Percentiles rank a stretch among this genome's conserved stretches.
Conservation (phyloP, 2,888 invertebrate species). For the Eubasilissa splendida region DNA sequence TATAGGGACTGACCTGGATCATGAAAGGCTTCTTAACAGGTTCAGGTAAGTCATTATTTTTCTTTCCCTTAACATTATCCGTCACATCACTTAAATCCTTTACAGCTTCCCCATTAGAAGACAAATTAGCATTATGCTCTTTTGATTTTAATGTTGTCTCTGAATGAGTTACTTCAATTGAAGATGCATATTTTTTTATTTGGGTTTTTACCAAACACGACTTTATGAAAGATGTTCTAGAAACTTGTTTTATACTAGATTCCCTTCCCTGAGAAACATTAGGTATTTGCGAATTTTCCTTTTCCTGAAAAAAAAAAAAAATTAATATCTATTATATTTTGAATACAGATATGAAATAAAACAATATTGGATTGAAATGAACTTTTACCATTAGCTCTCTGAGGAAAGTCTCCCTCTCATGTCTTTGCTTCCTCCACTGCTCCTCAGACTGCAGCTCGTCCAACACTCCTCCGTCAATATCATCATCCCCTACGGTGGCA, state of each 20-base stretch:
- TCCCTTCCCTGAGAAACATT: conserved; percentile 40
- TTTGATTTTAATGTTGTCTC: not conserved
- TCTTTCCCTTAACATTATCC: conserved; percentile 61
- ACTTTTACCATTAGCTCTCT: conserved; percentile 67
- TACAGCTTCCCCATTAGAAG: not conserved
- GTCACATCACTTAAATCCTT: conserved; percentile 36
- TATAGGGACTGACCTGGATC: conserved; percentile 64
- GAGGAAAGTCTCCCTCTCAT: conserved; percentile 86
- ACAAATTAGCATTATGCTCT: not conserved
- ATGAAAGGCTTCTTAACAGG: conserved; percentile 68
- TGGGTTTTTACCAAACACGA: conserved; percentile 24
- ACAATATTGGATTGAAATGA: too few species aligned
- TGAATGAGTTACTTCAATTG: not conserved
- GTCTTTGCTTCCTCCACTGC: conserved; percentile 84
- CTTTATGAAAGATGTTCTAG: conserved; percentile 31
- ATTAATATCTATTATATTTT: too few species aligned
- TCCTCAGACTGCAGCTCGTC: conserved; percentile 84
- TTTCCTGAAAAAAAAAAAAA: conserved; percentile 64
- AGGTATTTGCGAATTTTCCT: conserved; percentile 62
- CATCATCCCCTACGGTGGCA: conserved; percentile 62
- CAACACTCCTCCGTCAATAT: conserved; percentile 77
- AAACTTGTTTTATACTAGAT: not conserved
- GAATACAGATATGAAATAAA: too few species aligned
- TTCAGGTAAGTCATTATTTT: conserved; percentile 65
- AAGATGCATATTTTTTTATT: not conserved